Evolutionary conservation across 2,113 vertebrate species (phyloP).

Genomic region (Dryoscopus gambensis): DNA sequence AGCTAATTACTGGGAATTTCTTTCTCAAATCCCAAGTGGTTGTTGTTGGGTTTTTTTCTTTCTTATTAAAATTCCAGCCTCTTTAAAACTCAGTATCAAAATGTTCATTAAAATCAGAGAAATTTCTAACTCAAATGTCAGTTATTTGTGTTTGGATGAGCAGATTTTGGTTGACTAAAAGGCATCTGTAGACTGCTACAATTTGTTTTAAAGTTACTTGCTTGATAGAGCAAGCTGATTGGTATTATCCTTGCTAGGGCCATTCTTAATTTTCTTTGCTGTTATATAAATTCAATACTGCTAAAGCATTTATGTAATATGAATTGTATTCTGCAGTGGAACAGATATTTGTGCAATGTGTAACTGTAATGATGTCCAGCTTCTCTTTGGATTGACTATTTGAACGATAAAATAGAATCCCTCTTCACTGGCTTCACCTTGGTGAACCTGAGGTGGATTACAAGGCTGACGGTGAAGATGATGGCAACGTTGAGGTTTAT

Average conservation of each 20-base stretch:
- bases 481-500: neutral
- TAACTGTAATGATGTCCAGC: neutral
- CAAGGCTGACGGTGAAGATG: neutral
- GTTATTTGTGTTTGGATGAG: conserved; percentile 18
- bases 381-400: neutral
- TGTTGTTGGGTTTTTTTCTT: neutral
- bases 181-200: neutral
- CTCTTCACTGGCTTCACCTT: neutral
- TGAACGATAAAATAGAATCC: neutral
- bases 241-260: neutral
- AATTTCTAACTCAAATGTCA: conserved; percentile 38
- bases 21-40: neutral
- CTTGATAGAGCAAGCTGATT: neutral
- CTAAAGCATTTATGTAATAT: neutral
- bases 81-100: neutral
- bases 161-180: conserved; percentile 20
- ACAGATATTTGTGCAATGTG: neutral
- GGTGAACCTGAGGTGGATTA: neutral
- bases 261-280: neutral
- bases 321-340: neutral
- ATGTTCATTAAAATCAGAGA: neutral
- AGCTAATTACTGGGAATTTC: neutral
- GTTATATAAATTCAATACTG: neutral
- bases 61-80: neutral
- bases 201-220: conserved; percentile 17